phyloP scores from a whole-genome alignment of 2,888 invertebrate species.

The Eupithecia vulgata region DNA sequence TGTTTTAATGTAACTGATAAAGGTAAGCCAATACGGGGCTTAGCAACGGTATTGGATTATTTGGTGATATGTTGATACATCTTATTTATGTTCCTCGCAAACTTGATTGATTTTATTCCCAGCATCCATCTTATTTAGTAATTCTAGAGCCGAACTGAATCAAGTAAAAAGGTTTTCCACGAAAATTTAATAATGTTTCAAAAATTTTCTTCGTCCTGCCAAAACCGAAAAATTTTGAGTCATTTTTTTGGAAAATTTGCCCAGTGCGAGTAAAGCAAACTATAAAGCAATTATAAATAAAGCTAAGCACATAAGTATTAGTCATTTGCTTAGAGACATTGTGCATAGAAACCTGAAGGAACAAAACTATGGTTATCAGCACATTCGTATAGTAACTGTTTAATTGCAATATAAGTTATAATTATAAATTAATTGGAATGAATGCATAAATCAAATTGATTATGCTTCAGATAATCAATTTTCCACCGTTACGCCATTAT shows the following conservation, averaged over 20 bases:
- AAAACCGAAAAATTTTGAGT: no score
- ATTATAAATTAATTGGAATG: constrained; percentile 32
- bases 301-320: no score
- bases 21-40: neutral
- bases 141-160: no score
- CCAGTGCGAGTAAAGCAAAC: no score
- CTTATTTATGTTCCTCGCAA: neutral
- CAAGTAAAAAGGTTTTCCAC: no score
- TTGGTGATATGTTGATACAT: neutral
- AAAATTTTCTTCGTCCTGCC: no score
- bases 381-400: neutral
- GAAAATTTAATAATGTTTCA: no score
- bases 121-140: neutral
- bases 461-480: constrained; percentile 44
- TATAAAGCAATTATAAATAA: no score
- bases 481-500: constrained; percentile 37
- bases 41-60: neutral
- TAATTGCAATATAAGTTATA: neutral
- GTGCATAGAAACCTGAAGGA: neutral
- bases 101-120: neutral
- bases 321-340: neutral
- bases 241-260: no score
- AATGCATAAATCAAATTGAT: constrained; percentile 41
- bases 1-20: constrained; percentile 19
- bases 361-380: neutral